Conservation (phyloP, 2,113 vertebrate genomes). For the Pyrgilauda ruficollis region DNA sequence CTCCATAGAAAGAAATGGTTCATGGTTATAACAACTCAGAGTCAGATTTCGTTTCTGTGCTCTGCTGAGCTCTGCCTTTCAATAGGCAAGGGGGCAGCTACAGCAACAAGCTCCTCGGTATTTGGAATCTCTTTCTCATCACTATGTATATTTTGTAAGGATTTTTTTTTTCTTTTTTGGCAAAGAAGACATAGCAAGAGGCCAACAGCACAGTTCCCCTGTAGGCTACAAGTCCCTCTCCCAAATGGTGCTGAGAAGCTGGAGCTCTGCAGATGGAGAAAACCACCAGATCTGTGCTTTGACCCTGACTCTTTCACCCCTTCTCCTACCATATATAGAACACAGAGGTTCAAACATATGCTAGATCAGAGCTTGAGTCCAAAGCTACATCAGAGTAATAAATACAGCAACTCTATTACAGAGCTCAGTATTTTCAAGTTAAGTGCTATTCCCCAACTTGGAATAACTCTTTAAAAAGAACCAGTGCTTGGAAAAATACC, state of each 20-base stretch:
- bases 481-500: not conserved
- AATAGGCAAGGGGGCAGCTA: not conserved
- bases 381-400: not conserved
- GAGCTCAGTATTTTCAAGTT: not conserved
- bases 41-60: constrained; percentile 4
- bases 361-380: not conserved
- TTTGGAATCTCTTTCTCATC: not conserved
- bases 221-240: not conserved
- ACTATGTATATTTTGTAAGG: not conserved
- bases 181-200: not conserved
- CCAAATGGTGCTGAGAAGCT: not conserved
- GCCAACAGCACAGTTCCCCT: not conserved
- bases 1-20: constrained; percentile 23
- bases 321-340: not conserved
- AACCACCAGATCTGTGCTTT: not conserved
- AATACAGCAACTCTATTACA: not conserved
- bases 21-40: constrained; percentile 30
- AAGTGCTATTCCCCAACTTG: not conserved
- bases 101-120: not conserved
- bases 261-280: not conserved
- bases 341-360: not conserved
- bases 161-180: not conserved
- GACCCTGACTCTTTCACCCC: not conserved
- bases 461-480: not conserved
- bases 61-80: constrained; percentile 13